Evolutionary conservation across 1,140 invertebrate species (phyloP).

Genomic region (Drosophila obscura): DNA sequence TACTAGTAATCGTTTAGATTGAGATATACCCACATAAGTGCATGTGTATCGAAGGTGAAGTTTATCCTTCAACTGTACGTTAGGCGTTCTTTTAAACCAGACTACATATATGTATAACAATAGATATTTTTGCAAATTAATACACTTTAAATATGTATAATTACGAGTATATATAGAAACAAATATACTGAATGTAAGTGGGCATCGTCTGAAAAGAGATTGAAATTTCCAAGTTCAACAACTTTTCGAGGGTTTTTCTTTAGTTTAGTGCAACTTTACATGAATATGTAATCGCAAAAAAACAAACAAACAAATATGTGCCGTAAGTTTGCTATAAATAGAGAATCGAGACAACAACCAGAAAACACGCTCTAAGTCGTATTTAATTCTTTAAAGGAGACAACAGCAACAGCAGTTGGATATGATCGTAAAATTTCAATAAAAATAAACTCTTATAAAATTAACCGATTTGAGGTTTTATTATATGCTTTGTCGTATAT

Average conservation of each 20-base stretch:
- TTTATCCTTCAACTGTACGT: constrained; percentile 49
- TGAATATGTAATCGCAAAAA: constrained; percentile 44
- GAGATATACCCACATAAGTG: constrained; percentile 19
- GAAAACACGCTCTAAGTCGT: constrained; percentile 52
- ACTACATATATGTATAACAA: constrained; percentile 66
- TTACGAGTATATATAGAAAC: constrained; percentile 9
- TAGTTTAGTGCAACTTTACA: constrained; percentile 57
- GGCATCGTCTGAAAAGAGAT: constrained; percentile 41
- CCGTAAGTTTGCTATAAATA: constrained; percentile 63
- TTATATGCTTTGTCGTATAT: background rate
- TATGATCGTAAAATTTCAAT: constrained; percentile 76
- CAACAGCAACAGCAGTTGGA: constrained; percentile 64
- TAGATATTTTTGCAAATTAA: constrained; percentile 83
- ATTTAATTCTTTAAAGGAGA: constrained; percentile 52
- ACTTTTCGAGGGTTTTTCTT: constrained; percentile 54
- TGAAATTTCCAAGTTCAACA: constrained; percentile 68
- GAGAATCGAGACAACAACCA: constrained; percentile 39
- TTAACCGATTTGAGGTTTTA: constrained; percentile 24
- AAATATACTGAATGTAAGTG: constrained; percentile 66
- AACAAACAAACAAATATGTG: constrained; percentile 47
- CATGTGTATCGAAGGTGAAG: constrained; percentile 23
- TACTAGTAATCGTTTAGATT: background rate
- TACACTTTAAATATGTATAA: constrained; percentile 65
- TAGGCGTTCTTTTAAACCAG: constrained; percentile 76
- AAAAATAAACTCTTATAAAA: constrained; percentile 79